Base-by-base conservation (phyloP, 2,888 invertebrate species). In the Lycophotia porphyrea region DNA sequence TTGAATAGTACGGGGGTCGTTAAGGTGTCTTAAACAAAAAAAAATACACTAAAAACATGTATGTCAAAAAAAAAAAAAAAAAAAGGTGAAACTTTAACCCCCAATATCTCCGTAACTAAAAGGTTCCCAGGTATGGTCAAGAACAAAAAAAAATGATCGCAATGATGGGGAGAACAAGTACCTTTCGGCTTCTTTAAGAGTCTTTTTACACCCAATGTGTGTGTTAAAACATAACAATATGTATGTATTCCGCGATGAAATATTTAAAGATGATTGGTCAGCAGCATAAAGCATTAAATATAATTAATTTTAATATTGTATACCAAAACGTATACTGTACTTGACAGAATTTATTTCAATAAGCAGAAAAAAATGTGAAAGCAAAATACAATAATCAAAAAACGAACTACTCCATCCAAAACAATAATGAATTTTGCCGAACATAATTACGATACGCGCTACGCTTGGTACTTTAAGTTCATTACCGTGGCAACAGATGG, bases 401-500 rank as follows among this genome's bases (percentile, higher is more conserved):
- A 64, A 47, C 27, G 3, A 58, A 34, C 27, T 18, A 49, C 3
- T 42, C 18, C 8, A 63, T 24, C 4, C 13, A 34, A 47, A 68
- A 64, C 34, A 81, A 58, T 75, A 55, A 79, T 81, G 44, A 69
- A 68, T 64, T 69, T 81, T 27, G 15, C 27, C 42, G 31, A 55
- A 65, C 36, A 49, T 42, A 65, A 76, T 44, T 27, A 82, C 44
- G 52, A 60, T 60, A 34, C n/a, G 52, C 27, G 34, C 47, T 36
- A 24, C 39, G 55, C 42, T 44, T 52, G 15, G 52, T 47, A 55
- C 83, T 82, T 58, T 36, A 49, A 83, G 67, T 81, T 78, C 68
- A 79, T 64, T 71, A 64, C 39, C 7, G 39, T 63, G 69, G 47
- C 69, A 83, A 84, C 86, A 84, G 83, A 85, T 84, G 86, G 86